Percentiles rank a stretch among this genome's conserved stretches.
These are phyloP conservation scores for Ciconia boyciana DNA, from an alignment of 2,113 vertebrate species.

Conservation along the genomic window DNA sequence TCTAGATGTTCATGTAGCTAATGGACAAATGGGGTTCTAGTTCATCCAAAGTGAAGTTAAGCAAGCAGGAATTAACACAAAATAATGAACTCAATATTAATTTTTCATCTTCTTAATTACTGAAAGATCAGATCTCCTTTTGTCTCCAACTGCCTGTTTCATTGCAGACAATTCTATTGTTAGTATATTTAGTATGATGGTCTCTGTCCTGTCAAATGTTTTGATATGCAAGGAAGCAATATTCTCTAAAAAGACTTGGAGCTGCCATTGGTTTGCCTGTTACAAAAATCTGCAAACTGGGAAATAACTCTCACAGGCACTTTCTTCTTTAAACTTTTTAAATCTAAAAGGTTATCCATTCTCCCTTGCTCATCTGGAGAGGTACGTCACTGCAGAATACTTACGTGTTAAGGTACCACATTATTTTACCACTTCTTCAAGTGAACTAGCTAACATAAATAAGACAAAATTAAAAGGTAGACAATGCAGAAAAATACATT, in stretches of 20 bases:
- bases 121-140: not conserved
- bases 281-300: not conserved
- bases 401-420: not conserved
- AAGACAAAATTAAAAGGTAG: not conserved
- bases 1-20: not conserved
- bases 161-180: not conserved
- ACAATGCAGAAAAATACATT: not conserved
- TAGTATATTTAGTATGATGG: not conserved
- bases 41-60: not conserved
- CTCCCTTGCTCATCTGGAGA: not conserved
- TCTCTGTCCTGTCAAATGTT: not conserved
- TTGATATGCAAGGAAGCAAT: not conserved
- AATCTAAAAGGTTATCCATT: not conserved
- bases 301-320: not conserved
- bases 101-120: not conserved
- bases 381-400: not conserved
- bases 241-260: not conserved
- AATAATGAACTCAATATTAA: not conserved
- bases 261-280: not conserved
- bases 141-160: not conserved
- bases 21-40: not conserved
- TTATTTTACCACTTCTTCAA: not conserved
- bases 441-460: not conserved
- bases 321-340: not conserved
- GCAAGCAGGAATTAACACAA: not conserved